phyloP scores from a whole-genome alignment of 1,140 invertebrate genomes.

The Drosophila pachea region DNA sequence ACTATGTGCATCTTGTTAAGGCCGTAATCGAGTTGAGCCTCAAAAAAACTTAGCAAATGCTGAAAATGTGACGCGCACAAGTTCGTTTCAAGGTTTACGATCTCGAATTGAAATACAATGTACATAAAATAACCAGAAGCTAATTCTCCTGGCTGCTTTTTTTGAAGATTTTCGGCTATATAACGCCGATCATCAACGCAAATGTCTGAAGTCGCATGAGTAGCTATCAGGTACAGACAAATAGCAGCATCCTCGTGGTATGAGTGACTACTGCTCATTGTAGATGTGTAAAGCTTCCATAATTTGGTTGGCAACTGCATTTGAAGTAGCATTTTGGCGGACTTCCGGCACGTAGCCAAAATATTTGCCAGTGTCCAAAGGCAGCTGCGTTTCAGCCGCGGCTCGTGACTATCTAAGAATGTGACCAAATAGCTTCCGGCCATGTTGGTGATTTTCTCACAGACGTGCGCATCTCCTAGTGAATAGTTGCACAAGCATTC shows the following conservation, averaged over 20 bases:
- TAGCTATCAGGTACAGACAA: constrained; percentile 50
- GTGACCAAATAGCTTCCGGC: constrained; percentile 73
- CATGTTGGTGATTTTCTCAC: constrained; percentile 65
- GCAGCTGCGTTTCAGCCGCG: constrained; percentile 53
- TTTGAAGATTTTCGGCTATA: constrained; percentile 44
- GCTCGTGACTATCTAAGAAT: constrained; percentile 54
- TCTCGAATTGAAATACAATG: constrained; percentile 51
- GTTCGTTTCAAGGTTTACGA: constrained; percentile 22
- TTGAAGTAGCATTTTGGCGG: constrained; percentile 46
- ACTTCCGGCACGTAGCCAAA: constrained; percentile 52
- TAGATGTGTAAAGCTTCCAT: constrained; percentile 55
- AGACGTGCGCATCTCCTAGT: constrained; percentile 60
- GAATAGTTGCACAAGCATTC: constrained; percentile 75
- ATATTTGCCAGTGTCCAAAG: constrained; percentile 73
- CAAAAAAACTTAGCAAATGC: constrained; percentile 32
- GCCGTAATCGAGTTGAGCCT: background rate
- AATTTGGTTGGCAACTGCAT: constrained; percentile 68
- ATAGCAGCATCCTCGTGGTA: constrained; percentile 55
- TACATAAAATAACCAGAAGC: constrained; percentile 59
- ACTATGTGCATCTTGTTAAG: constrained; percentile 16
- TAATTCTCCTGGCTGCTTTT: constrained; percentile 18
- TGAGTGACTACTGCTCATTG: background rate
- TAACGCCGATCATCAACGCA: constrained; percentile 43
- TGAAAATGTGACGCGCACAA: constrained; percentile 24
- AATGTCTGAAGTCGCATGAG: constrained; percentile 8